Conservation (phyloP, 2,888 invertebrate species). For the Lepidochrysops patricia region DNA sequence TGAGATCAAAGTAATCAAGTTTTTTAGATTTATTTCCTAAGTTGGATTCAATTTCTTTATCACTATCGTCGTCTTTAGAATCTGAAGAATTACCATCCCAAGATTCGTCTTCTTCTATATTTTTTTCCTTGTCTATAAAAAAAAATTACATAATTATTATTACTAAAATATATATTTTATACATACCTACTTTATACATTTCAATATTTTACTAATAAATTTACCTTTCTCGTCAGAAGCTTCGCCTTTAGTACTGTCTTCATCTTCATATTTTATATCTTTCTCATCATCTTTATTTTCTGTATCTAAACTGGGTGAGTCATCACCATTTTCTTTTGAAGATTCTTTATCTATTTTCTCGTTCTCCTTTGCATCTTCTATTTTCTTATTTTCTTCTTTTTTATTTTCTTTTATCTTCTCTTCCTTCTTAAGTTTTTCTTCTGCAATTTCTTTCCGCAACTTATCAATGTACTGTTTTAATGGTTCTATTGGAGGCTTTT, state of each 20-base stretch:
- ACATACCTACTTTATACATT: too few species aligned
- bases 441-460: constrained; percentile 76
- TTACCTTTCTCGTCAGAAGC: constrained; percentile 36
- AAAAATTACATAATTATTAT: background rate
- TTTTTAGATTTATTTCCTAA: constrained; percentile 37
- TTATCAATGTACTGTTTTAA: constrained; percentile 82
- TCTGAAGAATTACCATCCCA: constrained; percentile 74
- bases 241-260: constrained; percentile 44
- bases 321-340: constrained; percentile 22
- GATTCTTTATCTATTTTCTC: constrained; percentile 17
- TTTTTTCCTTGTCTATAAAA: constrained; percentile 36
- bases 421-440: constrained; percentile 39
- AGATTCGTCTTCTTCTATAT: constrained; percentile 71
- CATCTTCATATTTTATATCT: constrained; percentile 38
- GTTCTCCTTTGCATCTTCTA: background rate
- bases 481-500: constrained; percentile 88
- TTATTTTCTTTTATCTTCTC: constrained; percentile 40
- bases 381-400: constrained; percentile 37
- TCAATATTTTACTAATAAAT: too few species aligned
- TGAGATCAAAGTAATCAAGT: constrained; percentile 87
- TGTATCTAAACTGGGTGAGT: constrained; percentile 19
- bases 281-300: constrained; percentile 40
- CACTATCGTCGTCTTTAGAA: constrained; percentile 64
- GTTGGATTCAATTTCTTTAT: constrained; percentile 20
- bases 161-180: constrained; percentile 3